phyloP scores from a whole-genome alignment of 2,888 invertebrate genomes.

The Chrysotoxum bicinctum region DNA sequence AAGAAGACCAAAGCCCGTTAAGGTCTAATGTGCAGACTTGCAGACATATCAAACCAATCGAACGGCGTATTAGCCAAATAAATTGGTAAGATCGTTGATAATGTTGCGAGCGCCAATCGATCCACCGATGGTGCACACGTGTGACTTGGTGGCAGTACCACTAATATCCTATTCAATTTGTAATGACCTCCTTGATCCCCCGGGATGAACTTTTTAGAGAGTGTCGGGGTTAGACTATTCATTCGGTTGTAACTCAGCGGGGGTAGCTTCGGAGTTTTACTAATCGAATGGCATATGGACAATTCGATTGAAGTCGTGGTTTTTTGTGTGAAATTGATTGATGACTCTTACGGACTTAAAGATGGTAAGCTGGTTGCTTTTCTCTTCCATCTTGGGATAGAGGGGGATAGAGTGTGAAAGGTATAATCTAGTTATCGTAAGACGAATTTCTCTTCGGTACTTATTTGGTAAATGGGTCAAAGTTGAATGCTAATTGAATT shows the following conservation, averaged over 20 bases:
- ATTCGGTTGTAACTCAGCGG: conserved; percentile 13
- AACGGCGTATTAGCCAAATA: conserved; percentile 52
- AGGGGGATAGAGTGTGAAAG: conserved; percentile 8
- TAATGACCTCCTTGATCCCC: conserved; percentile 56
- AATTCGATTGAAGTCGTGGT: conserved; percentile 51
- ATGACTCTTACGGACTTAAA: conserved; percentile 24
- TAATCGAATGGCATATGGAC: conserved; percentile 60
- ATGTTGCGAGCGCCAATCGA: conserved; percentile 29
- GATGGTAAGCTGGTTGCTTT: neutral
- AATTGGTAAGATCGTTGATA: conserved; percentile 46
- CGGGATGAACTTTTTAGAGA: conserved; percentile 54
- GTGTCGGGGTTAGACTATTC: conserved; percentile 43
- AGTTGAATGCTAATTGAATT: conserved; percentile 58
- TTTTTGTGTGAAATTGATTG: conserved; percentile 68
- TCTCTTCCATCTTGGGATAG: too few relatives aligned
- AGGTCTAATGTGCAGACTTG: conserved; percentile 44
- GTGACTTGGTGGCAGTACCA: conserved; percentile 24
- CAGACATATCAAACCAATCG: conserved; percentile 27
- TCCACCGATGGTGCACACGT: conserved; percentile 13
- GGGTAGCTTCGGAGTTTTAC: conserved; percentile 28
- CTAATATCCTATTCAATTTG: conserved; percentile 61
- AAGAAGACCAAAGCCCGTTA: conserved; percentile 33
- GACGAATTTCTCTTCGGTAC: conserved; percentile 52
- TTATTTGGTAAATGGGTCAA: conserved; percentile 49
- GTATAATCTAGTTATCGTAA: conserved; percentile 9